Evolutionary conservation across 2,113 vertebrate species (phyloP), one percentile per base, ranked within the genome.

Genomic region (Haplochromis burtoni): DNA sequence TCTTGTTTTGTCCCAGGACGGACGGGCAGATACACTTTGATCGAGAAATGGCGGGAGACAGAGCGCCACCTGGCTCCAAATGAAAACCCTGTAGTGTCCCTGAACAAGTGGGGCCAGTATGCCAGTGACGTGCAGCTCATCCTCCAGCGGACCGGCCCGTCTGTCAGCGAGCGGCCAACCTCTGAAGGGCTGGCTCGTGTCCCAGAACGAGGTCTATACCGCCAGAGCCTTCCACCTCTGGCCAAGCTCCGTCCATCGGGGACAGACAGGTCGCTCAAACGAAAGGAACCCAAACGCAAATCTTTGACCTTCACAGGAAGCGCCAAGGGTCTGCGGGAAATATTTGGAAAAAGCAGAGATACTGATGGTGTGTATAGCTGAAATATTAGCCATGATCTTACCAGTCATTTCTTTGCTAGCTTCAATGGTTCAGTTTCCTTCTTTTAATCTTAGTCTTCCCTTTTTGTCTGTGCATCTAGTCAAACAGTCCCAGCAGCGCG

Each of bases 31-130:
- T 99, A 99, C 92, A 98, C 98, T 3, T 96, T 99, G 82, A 98
- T 99, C 61, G 98, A 99, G 92, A 98, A 98, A 94, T 99, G 98
- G 98, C 96, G 98, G 82, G 98, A 99, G 68, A 98, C 98, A 0
- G 98, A 99, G 80, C 95, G 98, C 51, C 98, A 99, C 88, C 91
- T 99, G 91, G 97, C 98, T 1, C 98, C 98, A 0, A 96, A 98
- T 7, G 98, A 99, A 82, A 99, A 98, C 85, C 98, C 98, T 1
- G 97, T 99, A 84, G 97, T 98, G 47, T 99, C 98, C 17, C 96
- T 99, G 63, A 99, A 99, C 95, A 99, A 99, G 88, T 99, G 98
- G 98, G 98, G 98, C 1, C 98, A 99, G 89, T 99, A 99, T 51
- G 98, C 98, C 21, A 97, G 97, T 42, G 98, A 99, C 3, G 98